phyloP scores from a whole-genome alignment of 2,113 vertebrate species.

The Phylloscopus trochiloides region DNA sequence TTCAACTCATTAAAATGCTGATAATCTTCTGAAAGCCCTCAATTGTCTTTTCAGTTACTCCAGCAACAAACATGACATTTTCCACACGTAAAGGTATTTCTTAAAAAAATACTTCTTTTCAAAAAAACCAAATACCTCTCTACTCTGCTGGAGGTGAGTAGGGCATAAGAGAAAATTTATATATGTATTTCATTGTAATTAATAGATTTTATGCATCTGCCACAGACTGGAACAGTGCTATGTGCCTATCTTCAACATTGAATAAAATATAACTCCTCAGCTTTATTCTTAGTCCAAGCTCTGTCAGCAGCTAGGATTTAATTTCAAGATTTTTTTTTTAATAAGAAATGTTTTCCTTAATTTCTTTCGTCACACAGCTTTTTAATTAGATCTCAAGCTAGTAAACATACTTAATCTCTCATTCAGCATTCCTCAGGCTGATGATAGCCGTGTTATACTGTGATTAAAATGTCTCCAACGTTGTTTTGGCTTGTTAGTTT shows the following conservation, averaged over 20 bases:
- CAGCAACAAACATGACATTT: neutral
- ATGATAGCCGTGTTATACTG: neutral
- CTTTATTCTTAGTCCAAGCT: neutral
- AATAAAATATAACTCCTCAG: neutral
- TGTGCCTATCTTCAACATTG: neutral
- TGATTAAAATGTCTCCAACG: neutral
- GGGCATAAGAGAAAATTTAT: neutral
- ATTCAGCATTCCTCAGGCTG: neutral
- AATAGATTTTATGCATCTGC: neutral
- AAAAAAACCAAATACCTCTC: neutral
- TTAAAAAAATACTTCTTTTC: neutral
- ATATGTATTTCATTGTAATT: neutral
- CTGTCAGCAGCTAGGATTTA: neutral
- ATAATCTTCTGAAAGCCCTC: neutral
- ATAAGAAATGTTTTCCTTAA: neutral
- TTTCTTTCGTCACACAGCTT: neutral
- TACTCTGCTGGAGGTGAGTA: neutral
- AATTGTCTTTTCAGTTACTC: neutral
- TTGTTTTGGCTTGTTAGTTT: neutral
- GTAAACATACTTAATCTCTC: slow-evolving; percentile 15
- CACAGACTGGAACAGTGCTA: neutral
- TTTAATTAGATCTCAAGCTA: slow-evolving; percentile 5
- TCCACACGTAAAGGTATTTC: neutral
- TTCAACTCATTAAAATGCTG: neutral
- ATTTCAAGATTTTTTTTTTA: neutral